A percentile compares a stretch with the other conserved stretches of the same genome.
Conservation (phyloP, 2,113 vertebrate species). For the Tinamus guttatus region DNA sequence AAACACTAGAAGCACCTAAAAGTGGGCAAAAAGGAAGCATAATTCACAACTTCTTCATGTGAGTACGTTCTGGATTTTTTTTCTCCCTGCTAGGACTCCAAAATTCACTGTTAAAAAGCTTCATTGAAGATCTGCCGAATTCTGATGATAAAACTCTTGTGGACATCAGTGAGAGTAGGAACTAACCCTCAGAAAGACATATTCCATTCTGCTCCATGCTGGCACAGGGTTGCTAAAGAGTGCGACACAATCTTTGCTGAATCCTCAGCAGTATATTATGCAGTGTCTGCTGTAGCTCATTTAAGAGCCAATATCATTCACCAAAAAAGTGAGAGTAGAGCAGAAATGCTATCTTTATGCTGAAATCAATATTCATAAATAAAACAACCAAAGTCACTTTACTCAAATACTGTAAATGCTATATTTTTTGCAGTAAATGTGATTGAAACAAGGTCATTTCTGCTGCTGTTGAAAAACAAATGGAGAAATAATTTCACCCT, state of each 20-base stretch:
- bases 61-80: not conserved
- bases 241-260: not conserved
- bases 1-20: not conserved
- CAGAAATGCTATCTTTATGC: constrained; percentile 38
- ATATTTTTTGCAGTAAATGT: constrained; percentile 55
- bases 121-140: not conserved
- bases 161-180: not conserved
- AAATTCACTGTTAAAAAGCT: not conserved
- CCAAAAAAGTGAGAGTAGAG: constrained; percentile 21
- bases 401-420: constrained; percentile 57
- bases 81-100: not conserved
- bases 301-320: not conserved
- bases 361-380: constrained; percentile 59
- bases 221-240: constrained; percentile 5
- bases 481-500: not conserved
- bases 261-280: constrained; percentile 23
- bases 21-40: not conserved
- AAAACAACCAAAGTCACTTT: constrained; percentile 44
- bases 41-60: not conserved
- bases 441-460: constrained; percentile 58
- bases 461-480: constrained; percentile 52
- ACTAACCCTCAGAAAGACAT: not conserved
- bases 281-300: not conserved
- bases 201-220: not conserved
- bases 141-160: not conserved